phyloP scores from a whole-genome alignment of 1,140 invertebrate genomes.

The Meloidogyne floridensis region DNA sequence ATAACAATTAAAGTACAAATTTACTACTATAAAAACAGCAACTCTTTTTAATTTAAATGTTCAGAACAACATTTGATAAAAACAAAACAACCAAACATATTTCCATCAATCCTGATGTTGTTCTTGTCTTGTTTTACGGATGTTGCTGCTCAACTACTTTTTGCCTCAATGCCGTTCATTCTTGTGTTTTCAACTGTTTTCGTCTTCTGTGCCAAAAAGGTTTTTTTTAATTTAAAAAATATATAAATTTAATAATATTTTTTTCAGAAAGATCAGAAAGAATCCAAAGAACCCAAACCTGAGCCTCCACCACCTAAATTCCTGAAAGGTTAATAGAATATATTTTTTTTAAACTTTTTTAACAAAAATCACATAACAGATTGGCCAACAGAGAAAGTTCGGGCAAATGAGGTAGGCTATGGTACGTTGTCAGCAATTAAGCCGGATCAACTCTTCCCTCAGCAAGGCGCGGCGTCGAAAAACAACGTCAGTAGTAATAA shows the following conservation, averaged over 20 bases:
- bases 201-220: neutral
- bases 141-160: neutral
- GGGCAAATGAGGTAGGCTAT: neutral
- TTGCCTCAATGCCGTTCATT: neutral
- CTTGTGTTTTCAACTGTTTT: neutral
- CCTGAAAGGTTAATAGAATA: neutral
- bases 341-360: too few relatives aligned
- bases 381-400: conserved; percentile 5
- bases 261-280: neutral
- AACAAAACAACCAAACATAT: neutral
- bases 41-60: too few relatives aligned
- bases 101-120: neutral
- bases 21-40: too few relatives aligned
- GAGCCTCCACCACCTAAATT: neutral
- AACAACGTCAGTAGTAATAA: neutral
- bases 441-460: neutral
- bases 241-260: neutral
- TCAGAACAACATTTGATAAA: neutral
- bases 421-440: neutral
- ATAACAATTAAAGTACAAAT: too few relatives aligned
- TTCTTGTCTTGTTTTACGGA: neutral
- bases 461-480: neutral
- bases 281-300: neutral
- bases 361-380: neutral
- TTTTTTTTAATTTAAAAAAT: neutral